Base-by-base conservation (phyloP, 2,113 vertebrate species). In the Glaucidium brasilianum region DNA sequence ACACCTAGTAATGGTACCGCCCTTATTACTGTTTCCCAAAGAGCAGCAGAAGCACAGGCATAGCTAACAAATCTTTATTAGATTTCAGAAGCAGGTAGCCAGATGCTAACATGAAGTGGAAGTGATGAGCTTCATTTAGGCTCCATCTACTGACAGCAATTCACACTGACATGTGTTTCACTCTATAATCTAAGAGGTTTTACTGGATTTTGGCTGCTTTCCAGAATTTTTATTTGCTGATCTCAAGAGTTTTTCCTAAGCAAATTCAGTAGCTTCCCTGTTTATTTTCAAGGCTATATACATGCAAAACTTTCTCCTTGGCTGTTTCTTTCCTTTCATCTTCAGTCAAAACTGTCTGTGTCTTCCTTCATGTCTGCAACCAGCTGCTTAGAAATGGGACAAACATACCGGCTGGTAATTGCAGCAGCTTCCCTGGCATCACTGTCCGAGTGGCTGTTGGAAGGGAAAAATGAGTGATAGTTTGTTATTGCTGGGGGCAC, bases 401-500 rank as follows among this genome's bases (percentile, higher is more conserved):
- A 98, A 45, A 98, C 0, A 1, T 72, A 91, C 75, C 85, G 95
- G 93, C 95, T 83, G 85, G 59, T 58, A 12, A 83, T 5, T 20
- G 94, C 85, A 81, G 96, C 86, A n/a, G 96, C 96, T 41, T 96
- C 96, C 62, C 77, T 66, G 91, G 96, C 96, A 39, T 96, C 95
- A 7, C 50, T 93, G 37, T 88, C 94, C 0, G 78, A 96, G 69
- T 0, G 41, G 81, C 98, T 98, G 93, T 56, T 79, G 62, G 45
- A 50, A 85, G 68, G 29, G 23, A 59, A 53, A 71, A 71, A 50
- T 1, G 30, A 75, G 43, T 6, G 8, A n/a, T 2, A 53, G 32
- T 30, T 39, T n/a, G 13, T 73, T 39, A 77, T 63, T 82, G 20
- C 67, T n/a, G 14, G n/a, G 21, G 27, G 15, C 29, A 12, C 0